Percentiles rank a stretch among this genome's conserved stretches.
These are phyloP conservation scores for Lepus timidus DNA, from an alignment of 2,113 vertebrate species.

Conservation along the genomic window DNA sequence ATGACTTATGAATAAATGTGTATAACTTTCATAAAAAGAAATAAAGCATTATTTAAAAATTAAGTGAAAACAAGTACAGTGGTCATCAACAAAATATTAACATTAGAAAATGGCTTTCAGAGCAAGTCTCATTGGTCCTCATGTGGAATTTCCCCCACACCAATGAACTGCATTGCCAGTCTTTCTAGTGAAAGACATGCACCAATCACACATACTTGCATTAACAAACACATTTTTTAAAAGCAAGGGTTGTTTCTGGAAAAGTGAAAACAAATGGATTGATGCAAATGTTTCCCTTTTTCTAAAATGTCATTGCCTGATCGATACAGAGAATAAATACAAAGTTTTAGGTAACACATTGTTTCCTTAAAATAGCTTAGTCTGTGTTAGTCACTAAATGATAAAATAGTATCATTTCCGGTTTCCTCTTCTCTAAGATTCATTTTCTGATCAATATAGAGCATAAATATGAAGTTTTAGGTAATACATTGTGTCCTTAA, in stretches of 20 bases:
- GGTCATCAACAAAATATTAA: not conserved
- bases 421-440: too few relatives aligned
- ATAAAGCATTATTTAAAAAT: conserved; percentile 1
- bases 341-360: not conserved
- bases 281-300: conserved; percentile 13
- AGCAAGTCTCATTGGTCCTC: not conserved
- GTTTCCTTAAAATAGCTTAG: not conserved
- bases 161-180: not conserved
- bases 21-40: conserved; percentile 1
- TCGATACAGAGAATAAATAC: not conserved
- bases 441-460: not conserved
- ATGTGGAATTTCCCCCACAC: not conserved
- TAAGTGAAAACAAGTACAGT: not conserved
- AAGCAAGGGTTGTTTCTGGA: not conserved
- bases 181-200: not conserved
- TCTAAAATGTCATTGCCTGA: not conserved
- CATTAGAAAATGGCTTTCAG: not conserved
- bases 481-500: not conserved
- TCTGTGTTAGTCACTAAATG: not conserved
- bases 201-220: not conserved
- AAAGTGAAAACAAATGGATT: not conserved
- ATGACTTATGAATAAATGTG: not conserved
- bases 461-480: not conserved
- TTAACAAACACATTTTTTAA: conserved; percentile 9
- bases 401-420: not conserved